Evolutionary conservation across 2,113 vertebrate species (phyloP), one percentile per base, ranked within the genome.

Genomic region (Candoia aspera): DNA sequence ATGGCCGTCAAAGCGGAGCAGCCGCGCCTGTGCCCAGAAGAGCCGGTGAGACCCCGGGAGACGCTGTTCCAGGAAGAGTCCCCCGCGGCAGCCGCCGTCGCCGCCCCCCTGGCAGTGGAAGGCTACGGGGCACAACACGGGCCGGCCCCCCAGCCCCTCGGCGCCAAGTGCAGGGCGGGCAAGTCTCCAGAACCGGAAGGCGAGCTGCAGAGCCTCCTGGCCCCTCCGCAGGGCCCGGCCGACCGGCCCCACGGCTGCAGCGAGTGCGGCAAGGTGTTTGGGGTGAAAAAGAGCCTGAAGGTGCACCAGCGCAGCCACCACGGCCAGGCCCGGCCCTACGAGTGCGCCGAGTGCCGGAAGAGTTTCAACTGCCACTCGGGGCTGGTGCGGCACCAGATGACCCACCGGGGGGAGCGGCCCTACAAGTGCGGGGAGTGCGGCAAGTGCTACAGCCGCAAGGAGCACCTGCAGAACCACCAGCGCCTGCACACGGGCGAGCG

Each of bases 391-490:
- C 98, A 98, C 90, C 96, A 97, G 98, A 93, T 95, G 97, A 93
- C 98, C 98, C 95, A 97, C 96, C 98, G 97, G 93, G 95, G 97
- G 17, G 98, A 97, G 1, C 97, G 97, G 62, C 94, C 98, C 93
- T 96, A 98, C 98, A 97, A 97, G 3, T 99, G 98, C 57, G 95
- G 97, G 0, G 97, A 98, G 91, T 98, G 97, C 23, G 95, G 96
- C 4, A 97, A 97, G 92, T 96, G 95, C 91, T 97, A 97, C 92
- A 95, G 96, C 95, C 96, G 97, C 73, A 96, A 97, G 94, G 95
- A 97, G 90, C 96, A 96, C 87, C 95, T 97, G 91, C 95, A 95
- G 2, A 91, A 93, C 90, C 96, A 96, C 85, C 92, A 89, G 79
- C 58, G 95, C 6, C 95, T 91, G 60, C 96, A 96, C 95, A 96